Conservation (phyloP, 2,113 vertebrate genomes). For the Malurus elegans region DNA sequence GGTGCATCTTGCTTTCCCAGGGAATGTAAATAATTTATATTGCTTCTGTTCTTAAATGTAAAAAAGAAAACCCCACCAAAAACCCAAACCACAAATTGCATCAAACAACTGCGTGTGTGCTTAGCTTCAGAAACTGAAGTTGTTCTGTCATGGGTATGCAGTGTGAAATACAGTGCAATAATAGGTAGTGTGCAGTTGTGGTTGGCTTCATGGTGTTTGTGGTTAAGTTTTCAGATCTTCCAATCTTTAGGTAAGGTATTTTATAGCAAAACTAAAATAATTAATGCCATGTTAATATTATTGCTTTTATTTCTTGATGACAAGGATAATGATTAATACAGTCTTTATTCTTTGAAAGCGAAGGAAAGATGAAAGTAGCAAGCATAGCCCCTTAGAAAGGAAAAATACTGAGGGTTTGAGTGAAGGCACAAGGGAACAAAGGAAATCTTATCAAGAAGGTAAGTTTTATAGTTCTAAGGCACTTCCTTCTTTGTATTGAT, state of each 20-base stretch:
- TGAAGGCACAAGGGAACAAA: constrained; percentile 5
- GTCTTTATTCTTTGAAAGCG: constrained; percentile 44
- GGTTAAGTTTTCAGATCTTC: background rate
- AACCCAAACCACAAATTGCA: background rate
- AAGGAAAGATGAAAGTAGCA: background rate
- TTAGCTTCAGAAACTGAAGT: background rate
- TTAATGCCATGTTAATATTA: background rate
- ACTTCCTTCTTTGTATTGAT: background rate
- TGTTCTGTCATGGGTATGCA: background rate
- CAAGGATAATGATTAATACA: background rate
- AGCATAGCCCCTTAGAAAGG: background rate
- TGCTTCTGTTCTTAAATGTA: background rate
- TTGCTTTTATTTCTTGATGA: background rate
- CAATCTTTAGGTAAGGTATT: background rate
- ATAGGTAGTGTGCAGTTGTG: background rate
- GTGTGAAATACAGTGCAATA: background rate
- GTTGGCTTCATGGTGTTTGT: background rate
- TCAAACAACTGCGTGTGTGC: background rate
- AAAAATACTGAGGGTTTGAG: background rate
- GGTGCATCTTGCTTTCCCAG: background rate
- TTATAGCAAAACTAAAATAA: background rate
- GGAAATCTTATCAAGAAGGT: constrained; percentile 35
- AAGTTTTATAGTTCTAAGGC: background rate
- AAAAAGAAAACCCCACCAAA: background rate
- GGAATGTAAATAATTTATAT: background rate